Conservation (phyloP, 53 echinoderm and acorn worm species). For the Arbacia lixula region DNA sequence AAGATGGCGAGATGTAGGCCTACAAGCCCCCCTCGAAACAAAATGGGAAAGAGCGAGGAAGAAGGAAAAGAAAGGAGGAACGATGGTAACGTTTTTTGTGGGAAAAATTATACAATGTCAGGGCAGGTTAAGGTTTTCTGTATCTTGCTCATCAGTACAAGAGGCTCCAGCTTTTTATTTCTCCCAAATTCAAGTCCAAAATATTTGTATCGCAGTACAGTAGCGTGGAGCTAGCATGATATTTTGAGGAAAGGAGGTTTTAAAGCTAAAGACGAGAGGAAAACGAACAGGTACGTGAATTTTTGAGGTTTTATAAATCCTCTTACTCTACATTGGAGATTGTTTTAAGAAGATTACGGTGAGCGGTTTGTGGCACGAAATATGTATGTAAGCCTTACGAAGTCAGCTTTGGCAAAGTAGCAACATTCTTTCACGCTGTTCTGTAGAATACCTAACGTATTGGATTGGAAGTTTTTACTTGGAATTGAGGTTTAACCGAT, state of each 20-base stretch:
- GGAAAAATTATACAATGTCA: too few species aligned
- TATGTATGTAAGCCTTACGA: too few species aligned
- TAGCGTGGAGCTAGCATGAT: neutral
- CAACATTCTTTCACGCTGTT: too few species aligned
- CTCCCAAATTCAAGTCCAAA: conserved; percentile 2
- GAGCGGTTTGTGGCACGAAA: neutral
- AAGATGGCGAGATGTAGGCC: conserved; percentile 35
- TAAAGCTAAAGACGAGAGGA: neutral
- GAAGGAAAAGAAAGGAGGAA: neutral
- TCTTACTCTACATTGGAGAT: neutral
- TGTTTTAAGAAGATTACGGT: neutral
- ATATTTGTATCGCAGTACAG: neutral
- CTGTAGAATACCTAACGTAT: too few species aligned
- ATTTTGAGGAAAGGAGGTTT: conserved; percentile 16
- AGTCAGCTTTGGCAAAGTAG: too few species aligned
- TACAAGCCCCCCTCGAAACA: conserved; percentile 14
- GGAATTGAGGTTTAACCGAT: too few species aligned
- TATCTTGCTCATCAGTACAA: too few species aligned
- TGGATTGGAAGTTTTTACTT: too few species aligned
- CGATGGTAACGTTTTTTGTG: neutral
- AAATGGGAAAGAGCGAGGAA: neutral
- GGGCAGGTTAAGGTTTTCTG: too few species aligned
- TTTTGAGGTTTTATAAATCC: neutral
- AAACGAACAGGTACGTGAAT: neutral
- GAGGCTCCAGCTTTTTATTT: too few species aligned